A percentile compares a stretch with the other conserved stretches of the same genome.
phyloP scores from a whole-genome alignment of 2,888 invertebrate genomes.

The Petrolisthes manimaculis region DNA sequence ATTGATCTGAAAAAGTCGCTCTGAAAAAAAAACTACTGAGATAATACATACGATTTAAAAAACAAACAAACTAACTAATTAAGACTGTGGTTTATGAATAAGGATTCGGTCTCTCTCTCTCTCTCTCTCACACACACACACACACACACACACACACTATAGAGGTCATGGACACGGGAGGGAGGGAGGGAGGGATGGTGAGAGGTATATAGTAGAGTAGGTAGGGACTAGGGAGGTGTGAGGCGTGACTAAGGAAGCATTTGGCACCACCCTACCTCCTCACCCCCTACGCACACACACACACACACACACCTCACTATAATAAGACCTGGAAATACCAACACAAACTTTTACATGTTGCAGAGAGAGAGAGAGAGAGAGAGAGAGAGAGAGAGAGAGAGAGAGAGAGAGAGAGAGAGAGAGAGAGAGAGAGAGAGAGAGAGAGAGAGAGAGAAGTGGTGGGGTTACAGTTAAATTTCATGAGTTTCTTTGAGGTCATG shows the following conservation, averaged over 20 bases:
- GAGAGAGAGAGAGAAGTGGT: neutral
- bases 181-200: neutral
- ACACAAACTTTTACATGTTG: neutral
- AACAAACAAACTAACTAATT: too few relatives aligned
- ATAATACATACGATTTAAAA: too few relatives aligned
- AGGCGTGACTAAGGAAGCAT: neutral
- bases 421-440: neutral
- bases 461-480: neutral
- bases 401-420: slow-evolving; percentile 3
- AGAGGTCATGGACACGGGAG: neutral
- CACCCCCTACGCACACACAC: neutral
- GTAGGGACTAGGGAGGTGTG: neutral
- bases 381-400: neutral
- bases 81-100: too few relatives aligned
- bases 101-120: neutral
- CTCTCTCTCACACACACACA: neutral
- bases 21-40: too few relatives aligned
- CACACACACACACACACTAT: neutral
- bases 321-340: slow-evolving; percentile 4
- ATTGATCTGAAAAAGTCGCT: too few relatives aligned
- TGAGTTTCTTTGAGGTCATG: too few relatives aligned
- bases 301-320: neutral
- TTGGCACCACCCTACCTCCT: neutral
- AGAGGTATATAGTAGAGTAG: neutral
- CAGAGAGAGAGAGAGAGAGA: neutral